These are phyloP conservation scores for Agonopterix alstromeriana DNA, from an alignment of 2,888 invertebrate genomes.

Conservation along the genomic window DNA sequence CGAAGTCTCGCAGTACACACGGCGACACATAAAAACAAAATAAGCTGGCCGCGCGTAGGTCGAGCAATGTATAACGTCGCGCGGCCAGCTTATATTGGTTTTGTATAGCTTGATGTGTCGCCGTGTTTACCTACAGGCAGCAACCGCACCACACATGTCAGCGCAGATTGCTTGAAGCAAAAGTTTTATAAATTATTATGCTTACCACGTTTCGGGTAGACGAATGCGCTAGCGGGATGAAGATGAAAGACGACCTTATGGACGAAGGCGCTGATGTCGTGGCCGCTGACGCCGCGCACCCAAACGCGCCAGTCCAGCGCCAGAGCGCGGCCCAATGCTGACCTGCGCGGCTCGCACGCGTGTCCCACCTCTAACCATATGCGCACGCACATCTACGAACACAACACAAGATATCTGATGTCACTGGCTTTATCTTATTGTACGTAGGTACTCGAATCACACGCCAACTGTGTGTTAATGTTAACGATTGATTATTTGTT, in stretches of 20 bases:
- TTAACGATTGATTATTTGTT: too few species aligned
- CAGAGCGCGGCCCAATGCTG: constrained; percentile 53
- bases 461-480: too few species aligned
- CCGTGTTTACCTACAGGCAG: too few species aligned
- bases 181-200: background rate
- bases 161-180: too few species aligned
- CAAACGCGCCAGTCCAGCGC: constrained; percentile 68
- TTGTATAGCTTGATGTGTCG: too few species aligned
- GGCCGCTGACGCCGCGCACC: constrained; percentile 59
- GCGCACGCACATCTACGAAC: constrained; percentile 64
- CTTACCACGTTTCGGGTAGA: constrained; percentile 65
- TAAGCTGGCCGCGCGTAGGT: too few species aligned
- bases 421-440: background rate
- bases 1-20: too few species aligned
- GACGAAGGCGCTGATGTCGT: constrained; percentile 63
- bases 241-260: constrained; percentile 69
- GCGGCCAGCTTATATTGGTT: too few species aligned
- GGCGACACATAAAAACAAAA: too few species aligned
- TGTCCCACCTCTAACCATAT: constrained; percentile 71
- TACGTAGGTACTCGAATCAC: too few species aligned
- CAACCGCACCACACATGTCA: too few species aligned
- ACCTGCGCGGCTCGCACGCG: constrained; percentile 58
- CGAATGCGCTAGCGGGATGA: constrained; percentile 57
- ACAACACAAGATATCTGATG: background rate
- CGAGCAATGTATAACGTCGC: too few species aligned